These are phyloP conservation scores for Clistopyga incitator DNA, from an alignment of 2,888 invertebrate genomes.

Conservation along the genomic window DNA sequence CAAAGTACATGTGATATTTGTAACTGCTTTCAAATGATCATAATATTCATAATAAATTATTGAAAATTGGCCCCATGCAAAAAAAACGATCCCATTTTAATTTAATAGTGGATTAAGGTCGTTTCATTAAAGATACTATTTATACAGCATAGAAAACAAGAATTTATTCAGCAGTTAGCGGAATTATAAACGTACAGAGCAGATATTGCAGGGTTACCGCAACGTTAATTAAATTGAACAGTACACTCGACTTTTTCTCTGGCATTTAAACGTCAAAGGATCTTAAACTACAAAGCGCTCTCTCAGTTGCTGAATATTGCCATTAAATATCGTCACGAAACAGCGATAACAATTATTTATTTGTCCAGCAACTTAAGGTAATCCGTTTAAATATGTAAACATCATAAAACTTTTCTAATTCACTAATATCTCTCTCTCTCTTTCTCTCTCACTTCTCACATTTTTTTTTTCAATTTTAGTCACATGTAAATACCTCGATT, in stretches of 20 bases:
- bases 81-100: too few species aligned
- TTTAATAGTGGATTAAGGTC: conserved; percentile 42
- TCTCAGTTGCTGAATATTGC: conserved; percentile 44
- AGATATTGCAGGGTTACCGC: conserved; percentile 59
- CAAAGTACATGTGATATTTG: too few species aligned
- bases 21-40: too few species aligned
- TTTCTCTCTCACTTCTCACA: not conserved
- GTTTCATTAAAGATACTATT: conserved; percentile 54
- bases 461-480: conserved; percentile 1
- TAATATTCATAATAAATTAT: too few species aligned
- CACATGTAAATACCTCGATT: conserved; percentile 46
- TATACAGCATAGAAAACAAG: conserved; percentile 82
- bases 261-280: conserved; percentile 36
- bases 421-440: conserved; percentile 38
- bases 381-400: conserved; percentile 63
- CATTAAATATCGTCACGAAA: conserved; percentile 61
- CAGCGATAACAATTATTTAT: conserved; percentile 65
- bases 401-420: conserved; percentile 64
- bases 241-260: conserved; percentile 44
- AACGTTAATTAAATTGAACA: conserved; percentile 60
- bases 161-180: conserved; percentile 82
- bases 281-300: conserved; percentile 60
- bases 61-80: too few species aligned
- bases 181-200: conserved; percentile 78
- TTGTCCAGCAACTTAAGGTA: conserved; percentile 65